Conservation (phyloP, 2,797 vertebrate genomes). For the Austrolebias charrua region DNA sequence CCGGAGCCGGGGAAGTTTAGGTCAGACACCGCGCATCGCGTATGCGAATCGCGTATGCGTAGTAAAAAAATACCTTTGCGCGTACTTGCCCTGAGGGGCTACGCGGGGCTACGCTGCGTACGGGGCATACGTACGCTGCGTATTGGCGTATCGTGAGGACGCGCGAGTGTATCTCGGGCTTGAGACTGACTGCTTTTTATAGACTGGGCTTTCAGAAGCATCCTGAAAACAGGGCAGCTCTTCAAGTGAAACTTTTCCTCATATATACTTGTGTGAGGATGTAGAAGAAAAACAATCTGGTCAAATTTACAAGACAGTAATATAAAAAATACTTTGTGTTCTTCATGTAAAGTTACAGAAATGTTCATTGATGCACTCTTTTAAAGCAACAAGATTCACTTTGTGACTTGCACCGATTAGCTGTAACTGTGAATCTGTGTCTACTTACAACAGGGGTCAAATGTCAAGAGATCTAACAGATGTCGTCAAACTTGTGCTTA, state of each 20-base stretch:
- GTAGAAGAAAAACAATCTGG: neutral
- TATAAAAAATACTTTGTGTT: no score
- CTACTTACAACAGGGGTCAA: conserved; percentile 61
- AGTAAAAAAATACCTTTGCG: no score
- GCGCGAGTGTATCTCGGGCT: no score
- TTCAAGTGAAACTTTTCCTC: conserved; percentile 15
- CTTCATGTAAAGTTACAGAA: no score
- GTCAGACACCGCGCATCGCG: no score
- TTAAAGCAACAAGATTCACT: conserved; percentile 11
- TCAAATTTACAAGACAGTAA: neutral
- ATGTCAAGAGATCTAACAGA: conserved; percentile 69
- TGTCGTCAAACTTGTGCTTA: conserved; percentile 32
- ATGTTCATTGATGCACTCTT: conserved; percentile 21
- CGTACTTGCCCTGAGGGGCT: no score
- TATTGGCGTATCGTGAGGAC: no score
- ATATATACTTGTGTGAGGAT: no score
- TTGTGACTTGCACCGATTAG: conserved; percentile 47
- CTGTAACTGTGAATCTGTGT: conserved; percentile 59
- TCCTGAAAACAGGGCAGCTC: conserved; percentile 51
- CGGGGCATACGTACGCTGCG: no score
- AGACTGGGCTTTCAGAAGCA: conserved; percentile 51
- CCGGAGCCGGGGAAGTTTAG: no score
- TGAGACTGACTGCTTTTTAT: conserved; percentile 43
- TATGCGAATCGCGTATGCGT: no score
- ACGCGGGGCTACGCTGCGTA: no score